phyloP scores from a whole-genome alignment of 2,888 invertebrate genomes.

The Cancer borealis region DNA sequence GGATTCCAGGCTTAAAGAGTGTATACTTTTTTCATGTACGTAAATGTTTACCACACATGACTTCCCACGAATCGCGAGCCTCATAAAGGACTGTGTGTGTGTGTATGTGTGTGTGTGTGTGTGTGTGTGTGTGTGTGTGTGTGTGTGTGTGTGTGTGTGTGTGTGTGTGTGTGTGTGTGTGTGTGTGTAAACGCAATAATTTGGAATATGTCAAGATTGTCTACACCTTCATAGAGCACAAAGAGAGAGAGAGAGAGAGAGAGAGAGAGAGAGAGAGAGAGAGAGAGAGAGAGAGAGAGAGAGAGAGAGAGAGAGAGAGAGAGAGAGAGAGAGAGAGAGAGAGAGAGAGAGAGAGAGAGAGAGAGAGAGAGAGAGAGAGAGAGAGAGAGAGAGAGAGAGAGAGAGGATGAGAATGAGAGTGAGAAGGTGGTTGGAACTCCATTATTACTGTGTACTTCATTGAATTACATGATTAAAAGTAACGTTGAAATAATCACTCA shows the following conservation, averaged over 20 bases:
- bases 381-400: conserved; percentile 20
- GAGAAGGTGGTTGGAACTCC: not conserved
- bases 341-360: conserved; percentile 20
- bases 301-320: not conserved
- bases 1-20: too few relatives aligned
- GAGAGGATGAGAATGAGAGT: conserved; percentile 20
- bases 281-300: too few relatives aligned
- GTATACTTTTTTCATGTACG: too few relatives aligned
- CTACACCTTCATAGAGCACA: too few relatives aligned
- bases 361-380: conserved; percentile 20
- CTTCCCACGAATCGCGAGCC: too few relatives aligned
- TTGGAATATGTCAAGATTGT: too few relatives aligned
- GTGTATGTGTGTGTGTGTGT: conserved; percentile 56
- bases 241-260: too few relatives aligned
- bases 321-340: conserved; percentile 20
- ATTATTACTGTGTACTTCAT: not conserved
- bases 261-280: too few relatives aligned
- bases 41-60: too few relatives aligned
- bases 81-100: conserved; percentile 41
- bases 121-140: conserved; percentile 46
- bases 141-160: conserved; percentile 8
- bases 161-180: conserved; percentile 29
- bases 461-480: not conserved
- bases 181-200: not conserved
- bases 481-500: not conserved